Base-by-base conservation (phyloP, 1,140 invertebrate genomes). In the Trissolcus basalis region DNA sequence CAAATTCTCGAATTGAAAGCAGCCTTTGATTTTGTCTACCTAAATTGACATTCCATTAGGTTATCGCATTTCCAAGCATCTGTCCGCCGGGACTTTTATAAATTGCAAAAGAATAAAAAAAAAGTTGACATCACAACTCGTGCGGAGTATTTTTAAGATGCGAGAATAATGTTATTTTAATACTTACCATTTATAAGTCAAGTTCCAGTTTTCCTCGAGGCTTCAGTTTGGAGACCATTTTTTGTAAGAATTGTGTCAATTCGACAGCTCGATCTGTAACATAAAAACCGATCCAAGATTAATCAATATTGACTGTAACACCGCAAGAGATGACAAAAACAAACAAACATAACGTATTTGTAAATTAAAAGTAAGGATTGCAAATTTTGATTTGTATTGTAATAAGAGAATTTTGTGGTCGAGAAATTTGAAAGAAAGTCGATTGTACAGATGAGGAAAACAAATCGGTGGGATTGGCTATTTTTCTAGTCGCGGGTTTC, bases 11-110 rank as follows among this genome's bases (percentile, higher is more conserved):
- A 27, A 27, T 27, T 27, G 6, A 27, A 41, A 64, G 51, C 44
- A 45, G 59, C 47, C 54, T 65, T 64, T 53, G 33, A 63, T 47
- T 65, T 35, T 56, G 39, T 56, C 19, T 27, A 54, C 53, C 59
- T 65, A 43, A 41, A 72, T 72, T 64, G 59, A 71, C 68, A 71
- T 71, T 71, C 68, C 68, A 71, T 71, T 71, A 63, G 53, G 56
- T 65, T 44, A 4, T 33, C 8, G 15, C 39, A 9, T 32, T 33
- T 44, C 32, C 13, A n/a, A 39, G 60, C 33, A 58, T 51, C 63
- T 56, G 39, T 63, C 36, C 11, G 27, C 35, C 33, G 33, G 47
- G 33, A 55, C 9, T 39, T 9, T 68, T 60, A 60, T 70, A 55
- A 55, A 55, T 61, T 48, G 51, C n/a, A 48, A 41, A 55, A 70